Base-by-base conservation (phyloP, 2,888 invertebrate genomes). In the Aporophyla nigra region DNA sequence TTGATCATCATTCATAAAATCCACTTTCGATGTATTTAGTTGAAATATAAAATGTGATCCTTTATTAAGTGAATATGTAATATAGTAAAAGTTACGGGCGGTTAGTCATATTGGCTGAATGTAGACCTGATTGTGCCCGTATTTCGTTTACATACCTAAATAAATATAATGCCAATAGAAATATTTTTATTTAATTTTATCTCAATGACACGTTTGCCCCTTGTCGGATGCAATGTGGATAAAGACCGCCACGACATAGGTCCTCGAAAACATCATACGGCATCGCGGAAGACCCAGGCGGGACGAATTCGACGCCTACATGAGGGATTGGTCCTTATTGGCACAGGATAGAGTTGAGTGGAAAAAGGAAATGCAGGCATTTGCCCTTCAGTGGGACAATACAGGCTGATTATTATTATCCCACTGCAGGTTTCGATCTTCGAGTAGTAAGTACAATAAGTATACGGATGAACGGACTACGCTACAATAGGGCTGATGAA, bases 111-210 rank as follows among this genome's bases (percentile, higher is more conserved):
- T 93, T 93, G 93, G 93, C 93, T 89, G 71, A 73, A 71, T 85
- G 76, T 84, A 86, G 85, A 86, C 87, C 81, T 80, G 66, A 88
- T 88, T 89, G 88, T 92, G 86, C 89, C 90, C 92, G 92, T 94
- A 93, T 94, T 95, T 94, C 90, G 90, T 94, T 96, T 93, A 94
- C 91, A 92, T 90, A 76, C 53, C 53, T 76, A 92, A 95, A 94
- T 95, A 95, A 94, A 95, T 89, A 92, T 91, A 91, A 93, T 92
- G 90, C 92, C 93, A 92, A 93, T 92, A 91, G 81, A 89, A 76
- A 71, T 69, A 24, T 84, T 84, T 84, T 86, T 74, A 74, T 65
- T 76, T 68, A 7, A 16, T 40, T 53, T 61, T 49, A 0, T 16
- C 10, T 33, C 3, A 51, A 14, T 19, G 16, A 33, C 33, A 33